Evolutionary conservation across 2,888 invertebrate genomes (phyloP).

Genomic region (Julus scanicus): DNA sequence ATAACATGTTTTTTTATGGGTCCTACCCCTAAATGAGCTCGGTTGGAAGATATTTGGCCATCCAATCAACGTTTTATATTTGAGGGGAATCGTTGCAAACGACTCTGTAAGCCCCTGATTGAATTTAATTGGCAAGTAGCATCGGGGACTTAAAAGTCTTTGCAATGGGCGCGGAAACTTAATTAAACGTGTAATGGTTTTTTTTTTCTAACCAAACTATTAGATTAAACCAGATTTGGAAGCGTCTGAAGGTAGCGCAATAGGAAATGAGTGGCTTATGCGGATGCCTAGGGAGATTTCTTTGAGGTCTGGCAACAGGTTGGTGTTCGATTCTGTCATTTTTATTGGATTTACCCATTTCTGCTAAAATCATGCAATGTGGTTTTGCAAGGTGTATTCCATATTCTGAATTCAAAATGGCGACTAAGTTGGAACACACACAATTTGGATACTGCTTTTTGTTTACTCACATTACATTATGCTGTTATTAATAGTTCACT

Average conservation of each 20-base stretch:
- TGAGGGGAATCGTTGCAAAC: not conserved
- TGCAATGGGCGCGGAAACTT: constrained; percentile 10
- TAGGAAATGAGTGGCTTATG: not conserved
- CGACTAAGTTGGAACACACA: no score
- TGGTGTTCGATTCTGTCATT: no score
- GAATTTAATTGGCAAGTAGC: constrained; percentile 30
- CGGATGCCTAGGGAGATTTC: not conserved
- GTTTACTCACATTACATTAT: no score
- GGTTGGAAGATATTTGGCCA: not conserved
- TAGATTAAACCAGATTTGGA: not conserved
- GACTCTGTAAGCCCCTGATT: not conserved
- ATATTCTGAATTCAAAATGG: no score
- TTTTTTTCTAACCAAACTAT: constrained; percentile 29
- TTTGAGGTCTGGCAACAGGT: no score
- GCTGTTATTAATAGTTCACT: no score
- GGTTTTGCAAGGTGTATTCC: no score
- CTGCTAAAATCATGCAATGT: no score
- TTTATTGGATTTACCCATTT: no score
- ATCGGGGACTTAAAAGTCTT: not conserved
- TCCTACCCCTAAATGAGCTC: constrained; percentile 14
- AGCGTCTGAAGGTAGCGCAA: not conserved
- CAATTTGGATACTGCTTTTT: no score
- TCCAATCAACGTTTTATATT: constrained; percentile 36
- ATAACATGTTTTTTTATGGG: constrained; percentile 34
- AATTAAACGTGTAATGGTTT: constrained; percentile 23